Evolutionary conservation across 2,113 vertebrate species (phyloP), one percentile per base, ranked within the genome.

Genomic region (Tamias sibiricus): DNA sequence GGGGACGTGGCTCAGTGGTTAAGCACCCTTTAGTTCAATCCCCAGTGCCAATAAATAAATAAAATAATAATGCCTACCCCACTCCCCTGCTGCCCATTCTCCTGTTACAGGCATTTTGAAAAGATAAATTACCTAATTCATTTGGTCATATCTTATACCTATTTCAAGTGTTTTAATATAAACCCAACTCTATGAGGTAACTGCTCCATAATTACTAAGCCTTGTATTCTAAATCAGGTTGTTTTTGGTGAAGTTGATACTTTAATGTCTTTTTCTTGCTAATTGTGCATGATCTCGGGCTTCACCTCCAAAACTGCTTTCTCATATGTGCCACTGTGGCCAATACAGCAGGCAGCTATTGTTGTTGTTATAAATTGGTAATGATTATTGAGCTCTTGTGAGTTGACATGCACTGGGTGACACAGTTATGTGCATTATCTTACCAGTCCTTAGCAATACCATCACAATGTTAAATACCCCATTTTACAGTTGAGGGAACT

Each of bases 261-360:
- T 76, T 80, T 42, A 40, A 47, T 90, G 80, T 52, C n/a, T 35
- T 88, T 89, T 87, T 84, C 64, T 93, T 83, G 68, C 37, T 79
- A 69, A 57, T 3, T 71, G 26, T 47, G 40, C 32, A 30, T 69
- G 44, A 76, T 37, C 71, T 59, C 35, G 62, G 6, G 6, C 79
- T 81, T 92, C 52, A 30, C 68, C 85, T 94, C 68, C 37, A 44
- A 82, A 82, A 44, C 14, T 13, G 0, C 62, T 88, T 88, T 57
- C 52, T 80, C 26, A 5, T 1, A 44, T 35, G 24, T 47, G 59
- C 57, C 59, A 14, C 35, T 4, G 11, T 1, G 14, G 37, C 69
- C 57, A 57, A 11, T 54, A 87, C 93, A 96, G 86, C 62, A 92
- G 44, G 9, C 30, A 13, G 40, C 2, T 52, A 44, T 83, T 80